Evolutionary conservation across 2,888 invertebrate genomes (phyloP).

Genomic region (Germaria angustata): DNA sequence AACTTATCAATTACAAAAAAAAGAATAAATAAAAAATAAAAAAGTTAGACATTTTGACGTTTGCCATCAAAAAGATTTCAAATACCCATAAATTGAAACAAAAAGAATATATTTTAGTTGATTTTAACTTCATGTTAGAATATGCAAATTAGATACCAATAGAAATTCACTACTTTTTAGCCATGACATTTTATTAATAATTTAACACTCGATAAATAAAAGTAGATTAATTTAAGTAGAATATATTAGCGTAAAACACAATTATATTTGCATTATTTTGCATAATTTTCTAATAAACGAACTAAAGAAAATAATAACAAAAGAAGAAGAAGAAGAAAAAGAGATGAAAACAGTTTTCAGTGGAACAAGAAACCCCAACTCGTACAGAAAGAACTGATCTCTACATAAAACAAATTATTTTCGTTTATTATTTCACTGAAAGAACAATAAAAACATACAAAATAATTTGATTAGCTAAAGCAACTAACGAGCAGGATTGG

Average conservation of each 20-base stretch:
- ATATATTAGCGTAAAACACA: slow-evolving; percentile 42
- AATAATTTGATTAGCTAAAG: too few species aligned
- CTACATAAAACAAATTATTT: too few species aligned
- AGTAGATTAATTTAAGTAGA: slow-evolving; percentile 53
- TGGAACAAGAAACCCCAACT: too few species aligned
- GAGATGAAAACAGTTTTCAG: too few species aligned
- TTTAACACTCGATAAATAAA: slow-evolving; percentile 65
- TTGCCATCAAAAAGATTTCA: slow-evolving; percentile 8
- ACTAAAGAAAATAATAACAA: slow-evolving; percentile 38
- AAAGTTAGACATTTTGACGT: background rate
- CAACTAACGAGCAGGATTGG: too few species aligned
- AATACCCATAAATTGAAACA: background rate
- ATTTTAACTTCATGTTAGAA: background rate
- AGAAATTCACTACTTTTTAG: background rate
- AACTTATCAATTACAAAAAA: background rate
- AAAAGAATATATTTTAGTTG: background rate
- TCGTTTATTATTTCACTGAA: too few species aligned
- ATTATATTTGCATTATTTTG: slow-evolving; percentile 32
- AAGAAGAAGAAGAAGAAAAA: background rate
- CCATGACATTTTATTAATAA: slow-evolving; percentile 46
- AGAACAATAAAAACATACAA: too few species aligned
- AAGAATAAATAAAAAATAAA: slow-evolving; percentile 25
- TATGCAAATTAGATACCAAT: slow-evolving; percentile 3
- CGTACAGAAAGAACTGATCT: too few species aligned
- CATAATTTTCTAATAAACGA: slow-evolving; percentile 53